Percentiles rank a stretch among this genome's conserved stretches.
Evolutionary conservation across 2,888 invertebrate genomes (phyloP).

Genomic region (Scaptomyza reducta): DNA sequence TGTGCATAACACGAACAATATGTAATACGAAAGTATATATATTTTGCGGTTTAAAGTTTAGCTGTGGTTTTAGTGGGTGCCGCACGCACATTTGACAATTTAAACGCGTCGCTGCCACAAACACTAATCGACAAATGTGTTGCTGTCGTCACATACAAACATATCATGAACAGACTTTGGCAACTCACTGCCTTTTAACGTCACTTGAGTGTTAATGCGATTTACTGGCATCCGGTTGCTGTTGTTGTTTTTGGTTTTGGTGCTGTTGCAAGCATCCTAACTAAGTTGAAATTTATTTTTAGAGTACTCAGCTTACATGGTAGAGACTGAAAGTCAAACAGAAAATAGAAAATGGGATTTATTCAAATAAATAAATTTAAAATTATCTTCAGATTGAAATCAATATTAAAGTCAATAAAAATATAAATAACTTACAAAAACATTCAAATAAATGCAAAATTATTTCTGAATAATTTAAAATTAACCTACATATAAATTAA

Average conservation of each 20-base stretch:
- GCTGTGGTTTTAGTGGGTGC: slow-evolving; percentile 14
- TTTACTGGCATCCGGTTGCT: slow-evolving; percentile 60
- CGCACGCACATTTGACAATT: slow-evolving; percentile 45
- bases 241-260: slow-evolving; percentile 11
- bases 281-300: not conserved
- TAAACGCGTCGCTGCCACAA: slow-evolving; percentile 6
- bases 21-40: slow-evolving; percentile 8
- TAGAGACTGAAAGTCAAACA: not conserved
- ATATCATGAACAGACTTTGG: slow-evolving; percentile 55
- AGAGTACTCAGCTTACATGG: not conserved
- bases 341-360: not conserved
- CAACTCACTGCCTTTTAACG: slow-evolving; percentile 40
- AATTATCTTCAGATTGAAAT: not conserved
- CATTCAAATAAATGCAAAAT: not conserved
- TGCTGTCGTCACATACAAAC: slow-evolving; percentile 54
- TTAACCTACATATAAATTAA: not conserved
- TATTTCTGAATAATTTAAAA: not conserved
- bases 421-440: not conserved
- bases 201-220: slow-evolving; percentile 46
- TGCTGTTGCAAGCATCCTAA: slow-evolving; percentile 6
- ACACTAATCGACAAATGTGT: slow-evolving; percentile 43
- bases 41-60: slow-evolving; percentile 22
- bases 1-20: not conserved
- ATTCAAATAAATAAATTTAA: not conserved
- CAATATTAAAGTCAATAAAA: not conserved